Conservation (phyloP, 2,888 invertebrate species). For the Timema podura region DNA sequence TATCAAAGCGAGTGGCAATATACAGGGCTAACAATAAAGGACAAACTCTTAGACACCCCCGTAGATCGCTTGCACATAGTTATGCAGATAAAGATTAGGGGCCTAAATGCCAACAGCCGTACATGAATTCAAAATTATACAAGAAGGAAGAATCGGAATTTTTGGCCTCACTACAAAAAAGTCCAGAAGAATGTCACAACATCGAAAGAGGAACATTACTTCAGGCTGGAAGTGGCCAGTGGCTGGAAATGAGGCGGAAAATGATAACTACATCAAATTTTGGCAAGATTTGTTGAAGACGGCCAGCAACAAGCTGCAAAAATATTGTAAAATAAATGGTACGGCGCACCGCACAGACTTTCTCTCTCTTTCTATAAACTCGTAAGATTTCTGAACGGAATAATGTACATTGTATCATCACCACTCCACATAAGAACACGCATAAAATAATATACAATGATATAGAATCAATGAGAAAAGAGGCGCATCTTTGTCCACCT, state of each 20-base stretch:
- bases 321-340: not conserved
- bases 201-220: no score
- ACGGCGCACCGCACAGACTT: no score
- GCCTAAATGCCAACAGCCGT: not conserved
- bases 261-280: not conserved
- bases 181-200: conserved; percentile 34
- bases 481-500: no score
- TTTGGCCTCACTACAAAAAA: not conserved
- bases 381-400: no score
- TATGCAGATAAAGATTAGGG: not conserved
- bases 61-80: not conserved
- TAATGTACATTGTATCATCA: no score
- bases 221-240: not conserved
- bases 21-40: not conserved
- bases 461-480: no score
- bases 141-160: not conserved
- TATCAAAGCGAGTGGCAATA: not conserved
- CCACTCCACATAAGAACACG: no score
- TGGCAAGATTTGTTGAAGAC: not conserved
- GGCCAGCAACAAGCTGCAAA: not conserved
- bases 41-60: not conserved
- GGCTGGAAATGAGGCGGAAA: conserved; percentile 1
- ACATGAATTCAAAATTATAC: not conserved
- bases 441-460: no score
- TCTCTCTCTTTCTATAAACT: no score